Conservation (phyloP, 2,888 invertebrate genomes). For the Drosophila multiciliata region DNA sequence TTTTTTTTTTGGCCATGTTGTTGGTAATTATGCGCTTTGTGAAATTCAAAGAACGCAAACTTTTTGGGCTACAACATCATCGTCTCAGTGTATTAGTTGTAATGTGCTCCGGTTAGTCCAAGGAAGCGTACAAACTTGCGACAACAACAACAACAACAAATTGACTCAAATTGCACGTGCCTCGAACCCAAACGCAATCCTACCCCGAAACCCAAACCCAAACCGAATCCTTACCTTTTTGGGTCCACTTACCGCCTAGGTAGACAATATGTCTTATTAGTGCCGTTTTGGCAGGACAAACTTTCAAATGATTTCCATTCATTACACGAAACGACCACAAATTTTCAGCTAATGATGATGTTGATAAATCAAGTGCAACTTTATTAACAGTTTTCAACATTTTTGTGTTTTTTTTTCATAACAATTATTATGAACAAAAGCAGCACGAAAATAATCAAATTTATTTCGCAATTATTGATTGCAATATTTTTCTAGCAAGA, state of each 20-base stretch:
- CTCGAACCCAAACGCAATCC: conserved; percentile 10
- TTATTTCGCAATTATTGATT: conserved; percentile 4
- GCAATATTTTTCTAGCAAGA: background rate
- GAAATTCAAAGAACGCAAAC: conserved; percentile 69
- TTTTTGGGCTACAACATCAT: conserved; percentile 66
- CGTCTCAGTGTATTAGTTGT: conserved; percentile 75
- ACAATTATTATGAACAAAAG: background rate
- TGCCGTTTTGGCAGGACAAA: conserved; percentile 41
- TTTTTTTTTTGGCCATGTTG: conserved; percentile 58
- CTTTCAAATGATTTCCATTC: conserved; percentile 71
- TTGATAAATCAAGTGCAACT: conserved; percentile 54
- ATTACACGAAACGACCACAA: conserved; percentile 51
- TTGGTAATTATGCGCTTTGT: conserved; percentile 79
- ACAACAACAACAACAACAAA: conserved; percentile 41
- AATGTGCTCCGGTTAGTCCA: conserved; percentile 67
- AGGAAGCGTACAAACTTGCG: conserved; percentile 64
- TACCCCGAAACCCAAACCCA: conserved; percentile 1
- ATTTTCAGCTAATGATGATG: conserved; percentile 64
- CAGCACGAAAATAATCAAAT: background rate
- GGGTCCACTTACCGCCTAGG: conserved; percentile 30
- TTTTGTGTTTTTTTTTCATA: background rate
- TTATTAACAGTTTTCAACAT: conserved; percentile 41
- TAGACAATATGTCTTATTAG: conserved; percentile 76
- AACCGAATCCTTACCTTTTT: conserved; percentile 40
- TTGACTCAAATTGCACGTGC: conserved; percentile 46